A percentile compares a stretch with the other conserved stretches of the same genome.
Conservation (phyloP, 2,797 vertebrate species). For the Chaetophractus vellerosus region DNA sequence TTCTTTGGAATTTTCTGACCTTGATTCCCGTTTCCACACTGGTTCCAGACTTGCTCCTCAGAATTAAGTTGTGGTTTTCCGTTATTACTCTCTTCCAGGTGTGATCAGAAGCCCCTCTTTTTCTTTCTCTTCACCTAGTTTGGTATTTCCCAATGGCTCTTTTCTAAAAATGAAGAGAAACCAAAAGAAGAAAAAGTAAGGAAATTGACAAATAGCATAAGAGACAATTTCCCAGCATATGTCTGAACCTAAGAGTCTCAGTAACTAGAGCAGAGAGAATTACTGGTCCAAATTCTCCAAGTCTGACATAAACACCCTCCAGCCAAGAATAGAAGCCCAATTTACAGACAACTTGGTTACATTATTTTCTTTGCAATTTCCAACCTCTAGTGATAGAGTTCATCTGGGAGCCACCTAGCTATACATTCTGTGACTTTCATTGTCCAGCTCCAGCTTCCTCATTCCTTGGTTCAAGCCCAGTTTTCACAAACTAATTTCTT, state of each 20-base stretch:
- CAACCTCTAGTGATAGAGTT: background rate
- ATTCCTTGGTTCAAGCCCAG: background rate
- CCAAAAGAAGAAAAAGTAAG: background rate
- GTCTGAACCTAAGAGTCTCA: background rate
- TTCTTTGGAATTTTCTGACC: background rate
- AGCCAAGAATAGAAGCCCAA: background rate
- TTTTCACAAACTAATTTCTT: background rate
- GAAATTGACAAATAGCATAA: background rate
- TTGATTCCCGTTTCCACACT: background rate
- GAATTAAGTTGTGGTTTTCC: background rate
- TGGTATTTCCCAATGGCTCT: background rate
- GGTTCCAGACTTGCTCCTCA: background rate
- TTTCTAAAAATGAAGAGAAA: constrained; percentile 6
- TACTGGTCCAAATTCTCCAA: background rate
- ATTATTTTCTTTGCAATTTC: background rate
- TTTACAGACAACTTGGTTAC: background rate
- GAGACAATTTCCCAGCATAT: background rate
- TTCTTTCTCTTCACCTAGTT: background rate
- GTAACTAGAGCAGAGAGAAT: background rate
- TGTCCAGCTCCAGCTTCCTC: background rate
- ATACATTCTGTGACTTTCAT: background rate
- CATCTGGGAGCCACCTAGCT: background rate
- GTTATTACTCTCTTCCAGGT: background rate
- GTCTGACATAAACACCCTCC: background rate
- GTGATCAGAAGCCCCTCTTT: background rate